Evolutionary conservation across 64 coral and sea anemone genomes (phyloP).

Genomic region (Pocillopora verrucosa): DNA sequence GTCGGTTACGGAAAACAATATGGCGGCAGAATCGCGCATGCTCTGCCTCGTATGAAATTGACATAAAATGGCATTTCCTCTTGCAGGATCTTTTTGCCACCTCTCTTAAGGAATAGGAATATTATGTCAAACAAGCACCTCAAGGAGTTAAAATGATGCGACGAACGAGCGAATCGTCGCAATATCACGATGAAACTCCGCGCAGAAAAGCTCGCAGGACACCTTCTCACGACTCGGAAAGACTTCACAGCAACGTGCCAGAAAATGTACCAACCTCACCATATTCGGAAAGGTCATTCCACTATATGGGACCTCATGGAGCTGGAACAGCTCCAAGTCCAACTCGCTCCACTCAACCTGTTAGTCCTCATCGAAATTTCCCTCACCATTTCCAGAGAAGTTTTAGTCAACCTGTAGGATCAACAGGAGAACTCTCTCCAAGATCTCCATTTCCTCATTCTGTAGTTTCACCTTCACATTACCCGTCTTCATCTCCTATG

Average conservation of each 20-base stretch:
- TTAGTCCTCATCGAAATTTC: slow-evolving; percentile 76
- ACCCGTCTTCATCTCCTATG: slow-evolving; percentile 68
- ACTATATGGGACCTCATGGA: slow-evolving; percentile 54
- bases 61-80: slow-evolving; percentile 32
- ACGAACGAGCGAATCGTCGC: slow-evolving; percentile 92
- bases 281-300: slow-evolving; percentile 76
- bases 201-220: slow-evolving; percentile 91
- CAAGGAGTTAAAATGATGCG: slow-evolving; percentile 74
- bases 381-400: slow-evolving; percentile 53
- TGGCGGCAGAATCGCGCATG: slow-evolving; percentile 97
- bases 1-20: slow-evolving; percentile 70
- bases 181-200: slow-evolving; percentile 98
- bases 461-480: slow-evolving; percentile 82
- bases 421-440: slow-evolving; percentile 72
- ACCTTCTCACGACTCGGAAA: slow-evolving; percentile 85
- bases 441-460: slow-evolving; percentile 76
- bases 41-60: slow-evolving; percentile 61
- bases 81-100: slow-evolving; percentile 28
- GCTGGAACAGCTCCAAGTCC: slow-evolving; percentile 39
- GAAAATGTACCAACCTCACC: slow-evolving; percentile 88
- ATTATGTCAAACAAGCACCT: slow-evolving; percentile 41
- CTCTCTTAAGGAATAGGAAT: slow-evolving; percentile 6
- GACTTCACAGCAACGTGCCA: slow-evolving; percentile 76
- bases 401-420: slow-evolving; percentile 64
- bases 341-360: slow-evolving; percentile 59